A percentile compares a stretch with the other conserved stretches of the same genome.
Evolutionary conservation across 2,797 vertebrate species (phyloP).

Genomic region (Allobates femoralis): DNA sequence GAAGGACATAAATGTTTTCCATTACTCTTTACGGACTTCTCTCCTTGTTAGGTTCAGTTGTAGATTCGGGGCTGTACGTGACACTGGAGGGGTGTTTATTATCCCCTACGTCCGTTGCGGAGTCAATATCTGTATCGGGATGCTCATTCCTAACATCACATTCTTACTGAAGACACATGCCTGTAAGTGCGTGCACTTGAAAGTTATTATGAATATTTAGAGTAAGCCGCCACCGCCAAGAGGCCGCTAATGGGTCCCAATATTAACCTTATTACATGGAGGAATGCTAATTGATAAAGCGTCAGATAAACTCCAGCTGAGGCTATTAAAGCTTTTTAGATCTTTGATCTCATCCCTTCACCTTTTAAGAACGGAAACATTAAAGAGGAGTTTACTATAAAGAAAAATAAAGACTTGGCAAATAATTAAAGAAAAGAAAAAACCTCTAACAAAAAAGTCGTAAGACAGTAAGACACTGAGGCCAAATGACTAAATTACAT

Average conservation of each 20-base stretch:
- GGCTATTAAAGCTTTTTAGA: no score
- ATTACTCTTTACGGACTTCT: no score
- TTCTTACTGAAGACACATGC: not conserved
- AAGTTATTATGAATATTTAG: slow-evolving; percentile 7
- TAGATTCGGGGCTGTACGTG: not conserved
- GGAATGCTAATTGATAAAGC: not conserved
- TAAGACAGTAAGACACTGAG: no score
- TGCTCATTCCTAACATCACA: not conserved
- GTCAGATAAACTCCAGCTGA: not conserved
- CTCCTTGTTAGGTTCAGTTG: not conserved
- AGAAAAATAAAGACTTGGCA: no score
- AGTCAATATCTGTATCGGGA: not conserved
- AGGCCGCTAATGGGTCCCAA: not conserved
- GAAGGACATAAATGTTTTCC: no score
- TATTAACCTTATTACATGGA: not conserved
- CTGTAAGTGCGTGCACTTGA: slow-evolving; percentile 31
- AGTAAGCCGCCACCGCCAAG: not conserved
- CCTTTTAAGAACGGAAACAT: not conserved
- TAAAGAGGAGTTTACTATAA: no score
- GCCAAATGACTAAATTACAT: no score
- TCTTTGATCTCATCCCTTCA: no score
- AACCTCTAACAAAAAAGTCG: no score
- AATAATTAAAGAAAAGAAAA: no score
- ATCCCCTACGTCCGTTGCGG: not conserved
- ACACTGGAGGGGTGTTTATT: not conserved